These are phyloP conservation scores for Malurus alboscapulatus DNA, from an alignment of 2,113 vertebrate genomes.

Conservation along the genomic window DNA sequence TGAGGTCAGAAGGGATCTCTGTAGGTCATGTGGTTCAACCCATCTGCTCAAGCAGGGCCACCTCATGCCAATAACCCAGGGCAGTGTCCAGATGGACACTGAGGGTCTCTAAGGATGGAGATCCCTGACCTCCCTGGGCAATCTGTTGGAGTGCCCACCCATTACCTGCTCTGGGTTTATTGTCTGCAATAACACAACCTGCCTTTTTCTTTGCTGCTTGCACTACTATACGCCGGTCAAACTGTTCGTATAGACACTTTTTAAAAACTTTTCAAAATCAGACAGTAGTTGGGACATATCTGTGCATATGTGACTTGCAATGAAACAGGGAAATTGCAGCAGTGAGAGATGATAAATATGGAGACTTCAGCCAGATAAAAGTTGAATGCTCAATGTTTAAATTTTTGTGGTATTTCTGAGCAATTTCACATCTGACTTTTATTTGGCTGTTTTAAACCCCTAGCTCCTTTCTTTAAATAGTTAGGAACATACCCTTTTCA, in stretches of 20 bases:
- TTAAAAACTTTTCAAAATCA: neutral
- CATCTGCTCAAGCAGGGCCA: neutral
- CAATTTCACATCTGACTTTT: neutral
- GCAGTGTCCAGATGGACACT: neutral
- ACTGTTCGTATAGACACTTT: neutral
- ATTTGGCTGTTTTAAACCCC: neutral
- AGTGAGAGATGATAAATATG: neutral
- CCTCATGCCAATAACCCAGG: neutral
- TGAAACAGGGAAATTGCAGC: neutral
- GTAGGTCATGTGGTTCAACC: neutral
- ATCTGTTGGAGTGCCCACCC: neutral
- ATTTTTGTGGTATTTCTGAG: neutral
- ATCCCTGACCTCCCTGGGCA: neutral
- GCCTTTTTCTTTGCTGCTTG: neutral
- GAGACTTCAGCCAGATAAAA: neutral
- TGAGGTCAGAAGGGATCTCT: neutral
- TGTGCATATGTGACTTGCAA: neutral
- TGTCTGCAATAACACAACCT: neutral
- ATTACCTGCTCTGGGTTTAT: neutral
- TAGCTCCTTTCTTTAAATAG: neutral
- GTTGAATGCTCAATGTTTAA: neutral
- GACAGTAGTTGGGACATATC: neutral
- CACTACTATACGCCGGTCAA: neutral
- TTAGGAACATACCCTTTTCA: neutral
- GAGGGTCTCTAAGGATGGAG: neutral